Evolutionary conservation across 2,888 invertebrate genomes (phyloP).

Genomic region (Maniola hyperantus): DNA sequence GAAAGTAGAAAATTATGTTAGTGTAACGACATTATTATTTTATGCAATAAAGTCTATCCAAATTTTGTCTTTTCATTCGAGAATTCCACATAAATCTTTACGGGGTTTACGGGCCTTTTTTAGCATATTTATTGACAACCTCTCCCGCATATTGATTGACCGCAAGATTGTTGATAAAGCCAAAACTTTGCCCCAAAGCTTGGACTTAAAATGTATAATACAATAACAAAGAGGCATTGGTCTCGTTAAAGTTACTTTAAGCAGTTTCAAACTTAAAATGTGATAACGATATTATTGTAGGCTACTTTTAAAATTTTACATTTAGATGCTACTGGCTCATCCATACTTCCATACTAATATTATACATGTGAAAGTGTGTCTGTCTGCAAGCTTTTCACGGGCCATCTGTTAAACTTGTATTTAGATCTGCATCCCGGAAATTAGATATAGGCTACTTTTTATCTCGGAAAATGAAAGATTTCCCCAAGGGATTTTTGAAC

Average conservation of each 20-base stretch:
- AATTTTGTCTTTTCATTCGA: background rate
- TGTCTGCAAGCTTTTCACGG: no score
- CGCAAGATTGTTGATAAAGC: background rate
- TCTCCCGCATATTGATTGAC: background rate
- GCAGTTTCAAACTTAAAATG: no score
- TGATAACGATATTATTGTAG: no score
- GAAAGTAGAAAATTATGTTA: slow-evolving; percentile 14
- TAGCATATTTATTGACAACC: slow-evolving; percentile 3
- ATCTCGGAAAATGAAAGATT: no score
- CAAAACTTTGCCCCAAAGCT: background rate
- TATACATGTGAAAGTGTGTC: no score
- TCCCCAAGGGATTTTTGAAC: no score
- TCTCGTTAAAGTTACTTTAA: background rate
- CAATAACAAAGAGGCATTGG: background rate
- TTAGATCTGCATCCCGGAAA: no score
- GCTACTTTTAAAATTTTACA: no score
- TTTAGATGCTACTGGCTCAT: no score
- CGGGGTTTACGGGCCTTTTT: background rate
- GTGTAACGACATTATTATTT: slow-evolving; percentile 16
- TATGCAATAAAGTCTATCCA: slow-evolving; percentile 2
- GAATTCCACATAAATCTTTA: background rate
- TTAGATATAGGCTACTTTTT: no score
- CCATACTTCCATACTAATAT: no score
- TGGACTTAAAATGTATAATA: background rate
- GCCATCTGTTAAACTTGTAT: no score